Evolutionary conservation across 2,888 invertebrate species (phyloP), one percentile per base, ranked within the genome.

Genomic region (Glyphotaelius pellucidus): DNA sequence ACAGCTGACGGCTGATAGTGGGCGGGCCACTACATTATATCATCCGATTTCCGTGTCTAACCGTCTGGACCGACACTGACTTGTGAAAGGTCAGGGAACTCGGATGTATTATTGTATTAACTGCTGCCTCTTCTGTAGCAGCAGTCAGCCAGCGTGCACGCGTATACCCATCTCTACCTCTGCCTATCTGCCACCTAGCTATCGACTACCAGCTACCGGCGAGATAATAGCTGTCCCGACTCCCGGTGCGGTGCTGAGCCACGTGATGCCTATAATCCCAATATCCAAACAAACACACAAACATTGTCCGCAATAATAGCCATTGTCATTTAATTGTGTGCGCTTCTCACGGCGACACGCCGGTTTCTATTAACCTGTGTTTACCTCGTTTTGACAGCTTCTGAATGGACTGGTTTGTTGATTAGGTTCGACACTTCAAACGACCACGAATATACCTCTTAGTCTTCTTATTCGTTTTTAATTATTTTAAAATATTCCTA

Each of bases 61-160:
- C 86, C 86, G 42, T 42, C 79, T 89, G 89, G 89, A 89, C 89
- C 38, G 42, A 80, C 80, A 89, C 89, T 30, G 42, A 80, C 80
- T 89, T 89, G 89, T 25, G 89, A 80, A 89, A 89, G 89, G 89
- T 89, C 89, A 89, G 89, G 79, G 80, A 89, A 35, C 89, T 38
- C 80, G 38, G 80, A 86, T 86, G 86, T 86, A 86, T 30, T 47
- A 67, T 67, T 67, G 25, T 67, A 85, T 85, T 85, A 38, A 85
- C 85, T 11, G 85, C 25, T 47, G 38, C 42, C 52, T 25, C 85
- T 85, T 85, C 25, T 85, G 38, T 25, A 42, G 85, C 32, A 31
- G 80, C 35, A 35, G 42, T 38, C 5, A 3, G 38, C 80, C n/a
- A 31, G 80, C 80, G 14, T 31, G 31, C 81, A 31, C 15, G 32